Evolutionary conservation across 1,140 invertebrate genomes (phyloP).

Genomic region (Wiebesia pumilae): DNA sequence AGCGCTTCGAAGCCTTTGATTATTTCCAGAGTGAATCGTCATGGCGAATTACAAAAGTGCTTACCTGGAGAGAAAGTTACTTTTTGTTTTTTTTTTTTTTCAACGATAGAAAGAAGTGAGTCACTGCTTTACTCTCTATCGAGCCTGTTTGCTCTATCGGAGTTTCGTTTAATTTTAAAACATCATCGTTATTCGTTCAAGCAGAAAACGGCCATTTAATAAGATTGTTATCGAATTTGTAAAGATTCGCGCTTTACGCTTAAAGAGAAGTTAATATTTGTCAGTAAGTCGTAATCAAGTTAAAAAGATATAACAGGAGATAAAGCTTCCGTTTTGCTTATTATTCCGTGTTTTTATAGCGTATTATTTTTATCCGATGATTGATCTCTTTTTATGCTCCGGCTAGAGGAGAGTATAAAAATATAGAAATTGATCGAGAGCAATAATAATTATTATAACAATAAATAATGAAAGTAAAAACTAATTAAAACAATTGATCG

Average conservation of each 20-base stretch:
- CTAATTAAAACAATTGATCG: no score
- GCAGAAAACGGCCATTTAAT: not conserved
- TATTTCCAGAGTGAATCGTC: constrained; percentile 45
- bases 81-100: not conserved
- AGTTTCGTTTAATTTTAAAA: constrained; percentile 10
- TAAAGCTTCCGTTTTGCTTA: not conserved
- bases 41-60: constrained; percentile 34
- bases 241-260: not conserved
- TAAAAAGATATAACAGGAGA: not conserved
- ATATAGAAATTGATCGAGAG: no score
- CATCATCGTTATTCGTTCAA: constrained; percentile 1
- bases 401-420: no score
- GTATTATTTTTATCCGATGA: no score
- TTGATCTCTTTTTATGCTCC: no score
- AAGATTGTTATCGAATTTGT: not conserved
- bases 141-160: not conserved
- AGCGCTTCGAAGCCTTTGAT: constrained; percentile 19
- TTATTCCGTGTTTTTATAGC: not conserved
- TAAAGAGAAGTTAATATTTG: not conserved
- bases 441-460: no score
- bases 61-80: not conserved
- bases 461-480: no score
- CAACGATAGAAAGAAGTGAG: not conserved
- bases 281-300: constrained; percentile 31
- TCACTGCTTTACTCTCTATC: not conserved